Base-by-base conservation (phyloP, 2,888 invertebrate genomes). In the Rhamnusium bicolor region DNA sequence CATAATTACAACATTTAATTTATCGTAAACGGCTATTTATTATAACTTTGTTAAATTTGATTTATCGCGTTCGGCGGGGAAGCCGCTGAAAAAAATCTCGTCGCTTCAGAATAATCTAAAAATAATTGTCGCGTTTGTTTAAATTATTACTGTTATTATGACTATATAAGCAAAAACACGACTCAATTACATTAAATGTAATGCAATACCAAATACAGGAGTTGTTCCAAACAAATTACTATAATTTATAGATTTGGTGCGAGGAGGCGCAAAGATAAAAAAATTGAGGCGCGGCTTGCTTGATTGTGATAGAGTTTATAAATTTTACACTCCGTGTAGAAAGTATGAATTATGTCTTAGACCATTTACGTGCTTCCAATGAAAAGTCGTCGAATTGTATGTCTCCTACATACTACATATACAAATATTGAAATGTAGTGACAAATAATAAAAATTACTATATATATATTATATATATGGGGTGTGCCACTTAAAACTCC, bases 71-170 rank as follows among this genome's bases (percentile, higher is more conserved):
- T 40, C 40, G 40, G 40, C 40, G 40, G 40, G 40, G 40, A 40
- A 12, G 40, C n/a, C 40, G 40, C 40, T n/a, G 40, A 12, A 40
- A 40, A 40, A 40, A 40, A 40, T 40, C 40, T n/a, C 40, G 12
- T n/a, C 40, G n/a, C n/a, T n/a, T 14, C 40, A 61, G 66, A 66
- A 73, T 58, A 58, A 66, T 71, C 60, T 16, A 53, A 60, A 18
- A 54, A 61, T 70, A 70, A 70, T 73, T 67, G 56, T 21, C 65
- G 32, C 12, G 61, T 66, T 67, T 21, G 47, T 60, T 58, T 66
- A 67, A 58, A 40, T n/a, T 40, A 40, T 40, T 40, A 14, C 40
- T 40, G 40, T 40, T 40, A 40, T 40, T 40, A 40, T 4, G 12
- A 4, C n/a, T 40, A 12, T 40, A 40, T 40, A 40, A 14, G 40